A percentile compares a stretch with the other conserved stretches of the same genome.
These are phyloP conservation scores for Anguilla anguilla DNA, from an alignment of 2,797 vertebrate species.

Conservation along the genomic window DNA sequence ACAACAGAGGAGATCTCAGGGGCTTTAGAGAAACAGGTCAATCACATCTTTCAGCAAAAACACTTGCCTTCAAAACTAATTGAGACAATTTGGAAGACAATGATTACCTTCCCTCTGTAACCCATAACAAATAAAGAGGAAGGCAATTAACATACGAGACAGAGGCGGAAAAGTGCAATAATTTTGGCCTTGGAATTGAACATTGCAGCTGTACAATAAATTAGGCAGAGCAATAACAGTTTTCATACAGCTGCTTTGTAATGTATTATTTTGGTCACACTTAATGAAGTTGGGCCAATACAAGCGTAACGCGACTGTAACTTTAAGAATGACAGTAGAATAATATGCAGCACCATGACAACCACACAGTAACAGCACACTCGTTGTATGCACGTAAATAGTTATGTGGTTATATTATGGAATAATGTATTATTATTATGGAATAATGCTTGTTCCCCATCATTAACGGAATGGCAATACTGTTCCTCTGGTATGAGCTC, in stretches of 20 bases:
- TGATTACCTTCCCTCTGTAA: conserved; percentile 6
- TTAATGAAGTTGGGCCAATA: neutral
- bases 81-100: neutral
- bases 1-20: neutral
- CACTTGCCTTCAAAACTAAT: neutral
- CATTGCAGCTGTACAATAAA: neutral
- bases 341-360: neutral
- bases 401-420: neutral
- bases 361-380: neutral
- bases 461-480: neutral
- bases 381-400: neutral
- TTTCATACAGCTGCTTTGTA: neutral
- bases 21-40: neutral
- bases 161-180: neutral
- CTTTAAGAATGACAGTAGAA: neutral
- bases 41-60: neutral
- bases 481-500: neutral
- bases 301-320: neutral
- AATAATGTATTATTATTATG: neutral
- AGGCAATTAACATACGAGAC: neutral
- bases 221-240: neutral
- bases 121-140: conserved; percentile 17
- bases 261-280: neutral
- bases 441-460: neutral
- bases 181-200: conserved; percentile 2